Conservation (phyloP, 2,888 invertebrate genomes). For the Dendrolimus houi region DNA sequence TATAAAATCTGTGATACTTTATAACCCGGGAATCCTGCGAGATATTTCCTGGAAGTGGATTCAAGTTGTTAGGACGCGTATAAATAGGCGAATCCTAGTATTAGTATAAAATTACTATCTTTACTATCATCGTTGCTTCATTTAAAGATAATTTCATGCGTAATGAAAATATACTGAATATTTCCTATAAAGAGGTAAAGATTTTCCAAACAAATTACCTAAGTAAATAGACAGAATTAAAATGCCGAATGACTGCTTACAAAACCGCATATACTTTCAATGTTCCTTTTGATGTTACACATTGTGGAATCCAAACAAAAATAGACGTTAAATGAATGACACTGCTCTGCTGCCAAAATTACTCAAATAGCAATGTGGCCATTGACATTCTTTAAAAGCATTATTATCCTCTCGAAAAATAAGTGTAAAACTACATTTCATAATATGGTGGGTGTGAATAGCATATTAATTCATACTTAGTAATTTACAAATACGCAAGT, state of each 20-base stretch:
- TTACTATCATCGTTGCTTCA: no score
- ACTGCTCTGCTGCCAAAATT: conserved; percentile 65
- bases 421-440: background rate
- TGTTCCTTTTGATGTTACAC: conserved; percentile 36
- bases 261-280: conserved; percentile 24
- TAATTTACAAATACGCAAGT: no score
- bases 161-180: no score
- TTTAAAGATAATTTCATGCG: no score
- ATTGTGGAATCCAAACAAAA: conserved; percentile 52
- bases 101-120: no score
- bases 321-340: conserved; percentile 67
- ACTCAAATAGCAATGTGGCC: conserved; percentile 61
- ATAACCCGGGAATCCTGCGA: no score
- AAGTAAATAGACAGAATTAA: conserved; percentile 2
- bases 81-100: no score
- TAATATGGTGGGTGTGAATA: background rate
- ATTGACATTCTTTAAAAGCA: conserved; percentile 40
- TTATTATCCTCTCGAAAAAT: background rate
- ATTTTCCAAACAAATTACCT: background rate
- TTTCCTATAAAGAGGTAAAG: background rate
- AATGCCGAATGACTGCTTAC: conserved; percentile 15
- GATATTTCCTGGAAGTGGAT: no score
- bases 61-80: no score
- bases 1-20: no score
- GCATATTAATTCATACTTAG: no score